A percentile compares a stretch with the other conserved stretches of the same genome.
phyloP scores from a whole-genome alignment of 2,113 vertebrate genomes.

The Pelvicachromis taeniatus region DNA sequence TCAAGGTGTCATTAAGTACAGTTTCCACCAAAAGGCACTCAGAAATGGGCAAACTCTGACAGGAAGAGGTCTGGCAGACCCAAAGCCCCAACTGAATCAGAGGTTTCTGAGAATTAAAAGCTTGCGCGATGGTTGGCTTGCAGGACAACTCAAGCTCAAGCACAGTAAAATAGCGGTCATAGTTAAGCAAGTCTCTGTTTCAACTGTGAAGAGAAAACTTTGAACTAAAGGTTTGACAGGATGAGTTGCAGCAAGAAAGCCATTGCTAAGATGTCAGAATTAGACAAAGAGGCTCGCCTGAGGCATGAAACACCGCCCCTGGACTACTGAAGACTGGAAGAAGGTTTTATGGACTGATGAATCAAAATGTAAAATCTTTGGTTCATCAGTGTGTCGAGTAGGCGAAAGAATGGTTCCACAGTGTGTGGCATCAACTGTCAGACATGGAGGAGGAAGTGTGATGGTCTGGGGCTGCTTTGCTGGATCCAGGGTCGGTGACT shows the following conservation, averaged over 20 bases:
- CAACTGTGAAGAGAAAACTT: too few relatives aligned
- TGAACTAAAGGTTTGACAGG: too few relatives aligned
- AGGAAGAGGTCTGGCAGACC: not conserved
- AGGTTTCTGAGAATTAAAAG: not conserved
- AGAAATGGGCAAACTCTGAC: not conserved
- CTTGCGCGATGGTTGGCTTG: not conserved
- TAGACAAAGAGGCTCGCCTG: too few relatives aligned
- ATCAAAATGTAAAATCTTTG: too few relatives aligned
- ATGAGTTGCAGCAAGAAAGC: too few relatives aligned
- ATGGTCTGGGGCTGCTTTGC: not conserved
- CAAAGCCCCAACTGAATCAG: not conserved
- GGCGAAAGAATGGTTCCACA: not conserved
- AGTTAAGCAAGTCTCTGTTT: not conserved
- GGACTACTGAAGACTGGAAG: too few relatives aligned
- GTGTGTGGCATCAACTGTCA: not conserved
- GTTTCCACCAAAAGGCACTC: not conserved
- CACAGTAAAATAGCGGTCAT: not conserved
- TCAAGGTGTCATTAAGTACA: not conserved
- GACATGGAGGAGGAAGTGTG: not conserved
- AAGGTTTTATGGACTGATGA: too few relatives aligned
- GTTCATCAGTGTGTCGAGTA: too few relatives aligned
- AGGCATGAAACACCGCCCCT: too few relatives aligned
- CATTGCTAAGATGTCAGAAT: too few relatives aligned
- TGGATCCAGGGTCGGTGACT: not conserved
- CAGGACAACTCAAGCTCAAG: not conserved